phyloP scores from a whole-genome alignment of 1,140 invertebrate genomes.

The Notospermus geniculatus region DNA sequence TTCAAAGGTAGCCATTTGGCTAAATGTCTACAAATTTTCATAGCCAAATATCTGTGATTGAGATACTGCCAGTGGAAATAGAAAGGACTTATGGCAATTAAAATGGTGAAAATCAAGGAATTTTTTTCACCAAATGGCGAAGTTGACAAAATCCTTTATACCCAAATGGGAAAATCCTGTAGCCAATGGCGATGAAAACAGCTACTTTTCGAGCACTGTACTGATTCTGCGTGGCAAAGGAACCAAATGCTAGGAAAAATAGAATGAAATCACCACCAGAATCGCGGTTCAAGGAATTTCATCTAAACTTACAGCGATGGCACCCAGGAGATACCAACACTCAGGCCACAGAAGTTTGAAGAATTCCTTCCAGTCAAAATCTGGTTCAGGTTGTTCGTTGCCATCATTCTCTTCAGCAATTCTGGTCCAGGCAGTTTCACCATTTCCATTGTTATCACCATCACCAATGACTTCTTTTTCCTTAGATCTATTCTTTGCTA shows the following conservation, averaged over 20 bases:
- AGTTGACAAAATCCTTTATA: no score
- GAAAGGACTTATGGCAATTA: no score
- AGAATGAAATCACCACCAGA: not conserved
- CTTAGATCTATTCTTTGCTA: not conserved
- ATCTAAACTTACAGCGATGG: constrained; percentile 53
- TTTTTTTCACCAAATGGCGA: no score
- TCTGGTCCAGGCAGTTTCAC: not conserved
- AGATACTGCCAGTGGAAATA: no score
- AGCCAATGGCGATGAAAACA: no score
- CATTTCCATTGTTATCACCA: not conserved
- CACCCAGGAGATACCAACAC: constrained; percentile 54
- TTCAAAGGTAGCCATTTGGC: no score
- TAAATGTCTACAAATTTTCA: no score
- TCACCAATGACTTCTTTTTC: not conserved
- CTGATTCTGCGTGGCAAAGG: no score
- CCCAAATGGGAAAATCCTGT: no score
- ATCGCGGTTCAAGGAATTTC: not conserved
- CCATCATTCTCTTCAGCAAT: not conserved
- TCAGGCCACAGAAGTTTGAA: constrained; percentile 56
- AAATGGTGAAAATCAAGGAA: no score
- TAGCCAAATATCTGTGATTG: no score
- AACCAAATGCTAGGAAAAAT: not conserved
- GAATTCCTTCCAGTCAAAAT: constrained; percentile 58
- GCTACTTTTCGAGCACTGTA: no score
- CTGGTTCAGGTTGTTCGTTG: constrained; percentile 25